Conservation (phyloP, 1,140 invertebrate species). For the Macrobrachium nipponense region DNA sequence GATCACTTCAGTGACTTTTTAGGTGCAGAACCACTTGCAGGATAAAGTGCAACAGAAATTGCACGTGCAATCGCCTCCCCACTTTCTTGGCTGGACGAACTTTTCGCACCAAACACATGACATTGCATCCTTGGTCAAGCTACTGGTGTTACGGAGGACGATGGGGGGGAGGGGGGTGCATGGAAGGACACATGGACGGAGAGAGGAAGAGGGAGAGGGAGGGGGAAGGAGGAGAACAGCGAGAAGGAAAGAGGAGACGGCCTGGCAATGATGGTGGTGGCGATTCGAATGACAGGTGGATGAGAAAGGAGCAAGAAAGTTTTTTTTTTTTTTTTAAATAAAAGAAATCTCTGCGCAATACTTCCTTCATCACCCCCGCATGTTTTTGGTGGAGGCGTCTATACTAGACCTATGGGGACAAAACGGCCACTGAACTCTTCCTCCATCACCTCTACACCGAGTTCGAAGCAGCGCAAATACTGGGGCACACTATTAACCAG, state of each 20-base stretch:
- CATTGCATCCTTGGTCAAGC: constrained; percentile 31
- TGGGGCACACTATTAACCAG: background rate
- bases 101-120: constrained; percentile 40
- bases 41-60: no score
- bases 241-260: background rate
- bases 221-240: background rate
- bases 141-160: constrained; percentile 36
- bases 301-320: background rate
- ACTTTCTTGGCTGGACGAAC: constrained; percentile 23
- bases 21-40: no score
- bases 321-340: no score
- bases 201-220: constrained; percentile 14
- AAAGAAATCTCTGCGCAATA: no score
- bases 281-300: constrained; percentile 6
- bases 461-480: no score
- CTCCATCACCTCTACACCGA: no score
- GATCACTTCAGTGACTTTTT: no score
- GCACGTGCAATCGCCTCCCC: background rate
- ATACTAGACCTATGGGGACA: no score
- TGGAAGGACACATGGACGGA: constrained; percentile 16
- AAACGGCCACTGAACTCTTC: no score
- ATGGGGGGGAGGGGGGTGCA: constrained; percentile 1
- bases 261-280: constrained; percentile 3
- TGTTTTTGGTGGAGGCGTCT: no score
- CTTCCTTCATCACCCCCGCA: no score